phyloP scores from a whole-genome alignment of 2,797 vertebrate species.

The Ctenosaura bakeri region DNA sequence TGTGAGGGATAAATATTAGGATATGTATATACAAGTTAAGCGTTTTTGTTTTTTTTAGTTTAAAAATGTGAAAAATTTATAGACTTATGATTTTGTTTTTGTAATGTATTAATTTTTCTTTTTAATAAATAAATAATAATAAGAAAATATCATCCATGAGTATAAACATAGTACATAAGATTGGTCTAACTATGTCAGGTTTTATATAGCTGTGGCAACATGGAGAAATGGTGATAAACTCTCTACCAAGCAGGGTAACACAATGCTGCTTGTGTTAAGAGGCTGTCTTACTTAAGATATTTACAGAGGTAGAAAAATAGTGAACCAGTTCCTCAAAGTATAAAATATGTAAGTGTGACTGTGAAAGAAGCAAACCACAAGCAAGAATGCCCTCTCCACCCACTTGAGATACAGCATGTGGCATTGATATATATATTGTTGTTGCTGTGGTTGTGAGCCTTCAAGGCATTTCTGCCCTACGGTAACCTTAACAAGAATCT shows the following conservation, averaged over 20 bases:
- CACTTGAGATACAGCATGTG: neutral
- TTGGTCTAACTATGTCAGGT: neutral
- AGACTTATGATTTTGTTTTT: too few relatives aligned
- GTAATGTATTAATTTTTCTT: too few relatives aligned
- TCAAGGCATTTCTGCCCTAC: too few relatives aligned
- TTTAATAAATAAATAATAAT: too few relatives aligned
- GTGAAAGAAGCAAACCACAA: neutral
- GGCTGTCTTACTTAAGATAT: neutral
- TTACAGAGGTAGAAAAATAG: neutral
- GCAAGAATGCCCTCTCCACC: neutral
- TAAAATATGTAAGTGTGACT: neutral
- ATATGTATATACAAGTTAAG: too few relatives aligned
- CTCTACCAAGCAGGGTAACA: neutral
- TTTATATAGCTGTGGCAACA: neutral
- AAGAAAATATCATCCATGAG: neutral
- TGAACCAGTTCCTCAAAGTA: neutral
- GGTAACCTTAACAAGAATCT: too few relatives aligned
- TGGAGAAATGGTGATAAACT: neutral
- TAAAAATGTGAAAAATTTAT: too few relatives aligned
- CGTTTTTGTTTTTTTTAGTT: too few relatives aligned
- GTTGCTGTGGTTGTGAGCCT: too few relatives aligned
- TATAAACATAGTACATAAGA: neutral
- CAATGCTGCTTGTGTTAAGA: neutral
- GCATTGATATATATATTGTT: neutral
- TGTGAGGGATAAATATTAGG: too few relatives aligned